Base-by-base conservation (phyloP, 2,797 vertebrate genomes). In the Cuniculus paca region DNA sequence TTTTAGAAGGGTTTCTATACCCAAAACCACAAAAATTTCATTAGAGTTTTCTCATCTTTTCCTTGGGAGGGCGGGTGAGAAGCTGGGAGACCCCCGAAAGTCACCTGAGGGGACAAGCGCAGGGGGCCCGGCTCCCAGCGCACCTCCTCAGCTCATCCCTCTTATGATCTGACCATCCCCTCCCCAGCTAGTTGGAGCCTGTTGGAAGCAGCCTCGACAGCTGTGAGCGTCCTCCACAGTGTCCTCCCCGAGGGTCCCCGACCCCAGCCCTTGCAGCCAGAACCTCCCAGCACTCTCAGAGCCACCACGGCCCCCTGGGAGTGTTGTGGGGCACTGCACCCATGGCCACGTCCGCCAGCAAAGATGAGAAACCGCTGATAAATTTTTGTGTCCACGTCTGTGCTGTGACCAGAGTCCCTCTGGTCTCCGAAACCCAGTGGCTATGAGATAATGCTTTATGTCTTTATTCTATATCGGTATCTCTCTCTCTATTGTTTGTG, bases 361-460 rank as follows among this genome's bases (percentile, higher is more conserved):
- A 99, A 99, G 99, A 99, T 99, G 99, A 99, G 99, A 99, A 99
- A 99, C 99, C 98, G 98, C 98, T 99, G 99, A 99, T 99, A 99
- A 99, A 99, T 99, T 99, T 99, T 99, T 99, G 99, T 99, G 99
- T 99, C 98, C 99, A 99, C 99, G 99, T 99, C 99, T 99, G 99
- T 99, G 99, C 99, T 99, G 99, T 99, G 99, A 99, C 99, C 99
- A 99, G 72, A 26, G 99, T 99, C 99, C 99, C 99, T 98, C 99
- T 99, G 99, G 99, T 99, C 99, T 99, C 99, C 99, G 99, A 99
- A 99, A 99, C 99, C 99, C 99, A 99, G 99, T 99, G 99, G 99
- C 99, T 99, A 99, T 99, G 99, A 99, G 99, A 99, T 99, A 99
- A 98, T 99, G 99, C 99, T 99, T 99, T 99, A 98, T 99, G 99